phyloP scores from a whole-genome alignment of 2,888 invertebrate genomes.

The Panzeria rudis region DNA sequence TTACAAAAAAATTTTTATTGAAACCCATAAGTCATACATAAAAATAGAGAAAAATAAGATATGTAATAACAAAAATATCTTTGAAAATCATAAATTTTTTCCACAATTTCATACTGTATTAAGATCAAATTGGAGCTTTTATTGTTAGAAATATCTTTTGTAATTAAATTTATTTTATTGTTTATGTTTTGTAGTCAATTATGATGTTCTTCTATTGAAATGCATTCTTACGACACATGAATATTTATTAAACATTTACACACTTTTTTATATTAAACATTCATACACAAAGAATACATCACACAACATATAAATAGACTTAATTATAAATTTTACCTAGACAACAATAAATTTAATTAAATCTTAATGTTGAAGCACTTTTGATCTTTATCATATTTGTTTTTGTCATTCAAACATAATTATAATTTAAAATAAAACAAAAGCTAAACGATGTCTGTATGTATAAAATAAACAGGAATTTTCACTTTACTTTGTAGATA shows the following conservation, averaged over 20 bases:
- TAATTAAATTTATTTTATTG: constrained; percentile 3
- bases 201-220: constrained; percentile 10
- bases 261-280: constrained; percentile 31
- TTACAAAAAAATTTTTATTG: not conserved
- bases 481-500: constrained; percentile 24
- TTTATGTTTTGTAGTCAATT: constrained; percentile 3
- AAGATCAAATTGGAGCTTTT: not conserved
- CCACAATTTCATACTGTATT: constrained; percentile 20
- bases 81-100: not conserved
- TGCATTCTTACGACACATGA: constrained; percentile 6
- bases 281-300: constrained; percentile 10
- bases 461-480: constrained; percentile 43
- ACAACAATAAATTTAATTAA: constrained; percentile 73
- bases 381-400: constrained; percentile 45
- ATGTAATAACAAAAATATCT: not conserved
- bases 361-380: constrained; percentile 60
- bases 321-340: constrained; percentile 55
- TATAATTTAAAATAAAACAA: constrained; percentile 7
- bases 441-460: not conserved
- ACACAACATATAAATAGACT: constrained; percentile 38
- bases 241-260: not conserved
- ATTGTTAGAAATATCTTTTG: not conserved
- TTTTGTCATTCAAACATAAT: constrained; percentile 22
- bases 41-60: not conserved
- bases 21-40: no score